Base-by-base conservation (phyloP, 2,797 vertebrate genomes). In the Pseudochromis fuscus region DNA sequence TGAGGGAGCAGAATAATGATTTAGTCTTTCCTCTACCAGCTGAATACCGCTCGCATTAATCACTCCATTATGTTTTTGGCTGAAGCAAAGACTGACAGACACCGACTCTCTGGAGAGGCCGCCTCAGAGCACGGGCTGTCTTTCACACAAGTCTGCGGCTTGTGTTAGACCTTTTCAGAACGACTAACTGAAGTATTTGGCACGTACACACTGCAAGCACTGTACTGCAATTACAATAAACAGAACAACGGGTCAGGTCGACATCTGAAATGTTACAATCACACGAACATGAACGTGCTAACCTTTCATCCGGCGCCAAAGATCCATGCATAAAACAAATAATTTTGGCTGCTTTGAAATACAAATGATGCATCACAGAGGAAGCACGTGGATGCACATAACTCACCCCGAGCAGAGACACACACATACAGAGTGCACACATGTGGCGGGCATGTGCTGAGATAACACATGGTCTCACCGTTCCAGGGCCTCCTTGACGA, bases 401-500 rank as follows among this genome's bases (percentile, higher is more conserved):
- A 77, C 48, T 67, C 62, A 45, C 23, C 18, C 65, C 1, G 31
- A 35, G 58, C 28, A 58, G 51, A 84, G 48, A 45, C 60, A 69
- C 56, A 40, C 72, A 59, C 46, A 24, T 24, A 13, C 42, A 57
- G 62, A 53, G 49, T 50, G 33, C 35, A 75, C 52, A 79, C 84
- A 88, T 81, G 24, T 88, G 86, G 84, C 56, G 30, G 27, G 19
- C 89, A 91, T n/a, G 16, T n/a, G 2, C 55, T 44, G 64, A 48
- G 33, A 68, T 42, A 23, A 49, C 49, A 63, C 46, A 21, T 27
- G 67, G 55, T 40, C 91, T 87, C 59, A 95, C 95, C 95, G 93
- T 74, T 95, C 93, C 0, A 95, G 92, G 42, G 95, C 95, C 85
- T 95, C 95, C 89, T 94, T 95, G 53, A 95, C 93, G 2, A 95